A percentile compares a stretch with the other conserved stretches of the same genome.
These are phyloP conservation scores for Aplocera efformata DNA, from an alignment of 2,888 invertebrate species.

Conservation along the genomic window DNA sequence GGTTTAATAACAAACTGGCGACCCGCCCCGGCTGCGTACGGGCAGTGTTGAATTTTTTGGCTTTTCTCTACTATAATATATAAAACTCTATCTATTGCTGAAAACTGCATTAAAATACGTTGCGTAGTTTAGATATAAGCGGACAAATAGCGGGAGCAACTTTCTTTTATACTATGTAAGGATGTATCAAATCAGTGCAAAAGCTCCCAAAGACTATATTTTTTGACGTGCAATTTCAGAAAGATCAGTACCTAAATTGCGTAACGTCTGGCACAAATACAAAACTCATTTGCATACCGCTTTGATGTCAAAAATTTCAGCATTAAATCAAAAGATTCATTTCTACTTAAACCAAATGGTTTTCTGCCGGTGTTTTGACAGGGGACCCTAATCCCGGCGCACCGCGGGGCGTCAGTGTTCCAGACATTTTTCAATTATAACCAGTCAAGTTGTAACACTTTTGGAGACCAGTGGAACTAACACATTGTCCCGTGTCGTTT, in stretches of 20 bases:
- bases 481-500: constrained; percentile 21
- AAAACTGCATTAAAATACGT: too few relatives aligned
- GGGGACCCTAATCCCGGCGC: constrained; percentile 63
- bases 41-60: too few relatives aligned
- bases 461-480: constrained; percentile 40
- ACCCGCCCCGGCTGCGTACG: too few relatives aligned
- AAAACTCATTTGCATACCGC: constrained; percentile 10
- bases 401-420: constrained; percentile 65
- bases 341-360: constrained; percentile 21
- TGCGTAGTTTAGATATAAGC: too few relatives aligned
- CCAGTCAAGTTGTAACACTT: constrained; percentile 63
- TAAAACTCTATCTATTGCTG: too few relatives aligned
- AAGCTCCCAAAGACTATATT: too few relatives aligned
- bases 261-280: constrained; percentile 9
- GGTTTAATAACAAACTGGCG: too few relatives aligned
- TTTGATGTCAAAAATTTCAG: constrained; percentile 25
- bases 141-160: too few relatives aligned
- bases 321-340: constrained; percentile 22
- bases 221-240: constrained; percentile 17
- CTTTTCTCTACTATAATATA: too few relatives aligned
- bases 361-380: constrained; percentile 31
- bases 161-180: too few relatives aligned
- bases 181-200: too few relatives aligned
- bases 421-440: constrained; percentile 66
- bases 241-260: constrained; percentile 2